Evolutionary conservation across 1,140 invertebrate species (phyloP), one percentile per base, ranked within the genome.

Genomic region (Caenorhabditis tropicalis): DNA sequence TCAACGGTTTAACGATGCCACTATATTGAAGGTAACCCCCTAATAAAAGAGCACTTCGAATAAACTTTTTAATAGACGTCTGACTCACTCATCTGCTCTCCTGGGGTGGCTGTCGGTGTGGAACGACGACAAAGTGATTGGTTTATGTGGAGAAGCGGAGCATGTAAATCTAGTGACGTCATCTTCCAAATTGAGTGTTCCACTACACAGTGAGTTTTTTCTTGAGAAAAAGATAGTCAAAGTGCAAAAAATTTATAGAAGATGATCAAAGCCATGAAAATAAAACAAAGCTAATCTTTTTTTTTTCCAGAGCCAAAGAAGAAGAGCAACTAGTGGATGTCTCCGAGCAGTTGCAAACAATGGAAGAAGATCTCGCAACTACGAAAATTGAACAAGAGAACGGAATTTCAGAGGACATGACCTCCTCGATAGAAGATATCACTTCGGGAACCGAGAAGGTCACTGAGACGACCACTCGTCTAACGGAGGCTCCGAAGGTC

Each of bases 111-210:
- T 10, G 65, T 74, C 10, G 65, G 65, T 10, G 65, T 74, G 16
- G 65, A 74, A 74, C 33, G 65, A 43, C 65, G 65, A n/a, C 65
- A 74, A 24, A 74, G 65, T 74, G 65, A 74, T 43, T 74, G 65
- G 65, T 74, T 74, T 74, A 74, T 74, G 65, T 74, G 65, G 65
- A 74, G 65, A 74, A 74, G 65, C 33, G 65, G 65, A 24, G 65
- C 65, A 15, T 74, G 65, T 24, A 74, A 74, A 46, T 74, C 65
- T 0, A 74, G 65, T 43, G 65, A 74, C n/a, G 65, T 74, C 65
- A 74, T 74, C 65, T 74, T 74, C 65, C 65, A 74, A 46, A 43
- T 74, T 74, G 65, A 74, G 36, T 74, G 65, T n/a, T 74, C 65
- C 65, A 74, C 65, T 12, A 39, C 6, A 16, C 65, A 74, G 65